Conservation (phyloP, 2,888 invertebrate genomes). For the Acleris holmiana region DNA sequence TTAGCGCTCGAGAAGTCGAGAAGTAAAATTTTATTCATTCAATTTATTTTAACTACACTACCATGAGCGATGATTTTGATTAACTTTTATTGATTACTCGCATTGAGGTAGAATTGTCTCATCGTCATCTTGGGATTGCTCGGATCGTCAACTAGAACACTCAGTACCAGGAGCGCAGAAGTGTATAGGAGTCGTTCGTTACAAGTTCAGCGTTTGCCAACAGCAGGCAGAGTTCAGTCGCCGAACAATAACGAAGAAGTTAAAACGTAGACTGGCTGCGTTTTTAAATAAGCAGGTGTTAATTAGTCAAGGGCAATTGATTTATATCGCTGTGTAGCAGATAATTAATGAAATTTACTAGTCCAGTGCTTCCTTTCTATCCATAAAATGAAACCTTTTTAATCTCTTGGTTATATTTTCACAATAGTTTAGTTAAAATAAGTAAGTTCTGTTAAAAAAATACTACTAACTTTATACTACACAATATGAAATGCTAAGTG, state of each 20-base stretch:
- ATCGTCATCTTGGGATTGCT: conserved; percentile 66
- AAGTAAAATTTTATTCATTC: conserved; percentile 21
- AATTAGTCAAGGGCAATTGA: background rate
- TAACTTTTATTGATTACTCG: conserved; percentile 23
- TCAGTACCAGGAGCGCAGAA: conserved; percentile 69
- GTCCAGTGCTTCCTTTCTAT: background rate
- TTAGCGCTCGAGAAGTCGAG: conserved; percentile 37
- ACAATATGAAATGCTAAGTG: conserved; percentile 38
- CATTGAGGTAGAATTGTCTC: conserved; percentile 39
- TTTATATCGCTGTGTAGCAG: background rate
- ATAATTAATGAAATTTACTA: background rate
- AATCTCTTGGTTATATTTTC: background rate
- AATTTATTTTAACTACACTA: conserved; percentile 37
- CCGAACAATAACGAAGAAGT: conserved; percentile 1
- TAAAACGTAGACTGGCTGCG: background rate
- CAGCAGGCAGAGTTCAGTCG: conserved; percentile 12
- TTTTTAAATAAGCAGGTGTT: conserved; percentile 3
- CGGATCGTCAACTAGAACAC: conserved; percentile 83
- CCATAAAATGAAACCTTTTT: background rate
- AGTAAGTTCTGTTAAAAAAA: too few species aligned
- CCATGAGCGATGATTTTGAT: conserved; percentile 42
- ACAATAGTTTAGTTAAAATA: background rate
- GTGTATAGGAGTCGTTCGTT: conserved; percentile 47
- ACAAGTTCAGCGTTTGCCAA: conserved; percentile 16
- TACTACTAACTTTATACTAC: too few species aligned